These are phyloP conservation scores for Megalopta genalis DNA, from an alignment of 1,140 invertebrate species.

Conservation along the genomic window DNA sequence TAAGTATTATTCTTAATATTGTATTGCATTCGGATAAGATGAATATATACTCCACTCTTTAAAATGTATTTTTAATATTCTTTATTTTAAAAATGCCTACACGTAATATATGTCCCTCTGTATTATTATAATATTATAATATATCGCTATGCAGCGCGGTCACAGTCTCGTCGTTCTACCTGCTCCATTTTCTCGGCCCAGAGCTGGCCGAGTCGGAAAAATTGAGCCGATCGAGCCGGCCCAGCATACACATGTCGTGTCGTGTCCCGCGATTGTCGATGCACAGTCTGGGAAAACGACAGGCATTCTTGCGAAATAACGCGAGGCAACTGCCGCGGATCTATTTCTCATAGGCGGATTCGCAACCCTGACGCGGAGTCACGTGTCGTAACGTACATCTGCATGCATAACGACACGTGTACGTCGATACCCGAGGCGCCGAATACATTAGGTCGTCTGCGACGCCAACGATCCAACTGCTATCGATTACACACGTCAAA, in stretches of 20 bases:
- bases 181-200: no score
- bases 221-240: neutral
- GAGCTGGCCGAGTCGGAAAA: neutral
- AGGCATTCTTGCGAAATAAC: slow-evolving; percentile 10
- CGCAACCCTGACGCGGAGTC: neutral
- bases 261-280: neutral
- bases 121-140: no score
- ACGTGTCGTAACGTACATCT: neutral
- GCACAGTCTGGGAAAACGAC: neutral
- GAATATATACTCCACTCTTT: no score
- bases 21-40: no score
- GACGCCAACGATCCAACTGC: neutral
- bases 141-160: no score
- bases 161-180: neutral
- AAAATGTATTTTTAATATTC: no score
- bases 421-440: slow-evolving; percentile 60
- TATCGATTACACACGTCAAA: slow-evolving; percentile 26
- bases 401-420: slow-evolving; percentile 23
- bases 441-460: slow-evolving; percentile 64
- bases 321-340: neutral
- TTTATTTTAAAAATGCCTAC: no score
- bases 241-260: neutral
- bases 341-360: neutral
- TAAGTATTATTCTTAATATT: no score
- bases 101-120: no score